These are phyloP conservation scores for Pelodiscus sinensis DNA, from an alignment of 2,113 vertebrate species.

Conservation along the genomic window DNA sequence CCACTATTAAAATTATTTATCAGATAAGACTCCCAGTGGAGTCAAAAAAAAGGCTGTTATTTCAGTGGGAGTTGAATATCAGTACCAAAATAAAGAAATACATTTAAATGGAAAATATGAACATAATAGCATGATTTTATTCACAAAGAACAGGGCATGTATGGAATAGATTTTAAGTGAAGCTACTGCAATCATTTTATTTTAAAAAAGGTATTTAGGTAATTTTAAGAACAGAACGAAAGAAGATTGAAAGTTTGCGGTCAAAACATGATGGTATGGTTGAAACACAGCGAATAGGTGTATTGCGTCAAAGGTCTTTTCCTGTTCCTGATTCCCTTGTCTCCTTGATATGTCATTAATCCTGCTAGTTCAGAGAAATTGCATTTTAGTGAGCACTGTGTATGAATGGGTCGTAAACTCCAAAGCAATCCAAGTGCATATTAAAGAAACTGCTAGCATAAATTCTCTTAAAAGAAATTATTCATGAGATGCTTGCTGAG, in stretches of 20 bases:
- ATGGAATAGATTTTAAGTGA: background rate
- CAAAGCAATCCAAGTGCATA: constrained; percentile 4
- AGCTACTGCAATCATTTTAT: background rate
- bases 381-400: background rate
- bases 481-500: background rate
- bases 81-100: background rate
- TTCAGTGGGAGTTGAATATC: background rate
- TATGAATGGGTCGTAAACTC: background rate
- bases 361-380: background rate
- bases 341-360: background rate
- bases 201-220: background rate
- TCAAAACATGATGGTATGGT: background rate
- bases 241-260: background rate
- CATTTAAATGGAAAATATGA: background rate
- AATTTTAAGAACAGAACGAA: background rate
- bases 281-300: background rate
- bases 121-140: background rate
- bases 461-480: constrained; percentile 27
- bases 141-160: background rate
- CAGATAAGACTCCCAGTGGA: background rate
- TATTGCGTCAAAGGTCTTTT: background rate
- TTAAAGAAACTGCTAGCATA: background rate
- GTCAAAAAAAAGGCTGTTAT: background rate
- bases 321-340: background rate
- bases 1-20: background rate